These are phyloP conservation scores for Lycophotia porphyrea DNA, from an alignment of 2,888 invertebrate genomes.

Conservation along the genomic window DNA sequence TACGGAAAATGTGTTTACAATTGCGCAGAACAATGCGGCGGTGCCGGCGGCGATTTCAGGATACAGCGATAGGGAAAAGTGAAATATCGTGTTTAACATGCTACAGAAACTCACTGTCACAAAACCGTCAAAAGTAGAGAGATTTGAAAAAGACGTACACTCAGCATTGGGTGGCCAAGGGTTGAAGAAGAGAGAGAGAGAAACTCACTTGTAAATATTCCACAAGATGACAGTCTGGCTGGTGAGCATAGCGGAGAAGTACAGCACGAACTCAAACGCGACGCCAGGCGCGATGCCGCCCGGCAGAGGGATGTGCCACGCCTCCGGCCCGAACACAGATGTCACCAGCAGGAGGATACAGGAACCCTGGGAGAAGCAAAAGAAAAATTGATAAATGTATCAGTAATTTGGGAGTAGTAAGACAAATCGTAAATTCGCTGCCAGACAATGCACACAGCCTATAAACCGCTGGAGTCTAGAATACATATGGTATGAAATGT, in stretches of 20 bases:
- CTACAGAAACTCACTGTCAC: conserved; percentile 80
- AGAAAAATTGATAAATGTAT: too few relatives aligned
- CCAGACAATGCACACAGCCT: background rate
- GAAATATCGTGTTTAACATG: background rate
- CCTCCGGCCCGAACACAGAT: conserved; percentile 93
- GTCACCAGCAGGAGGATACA: conserved; percentile 90
- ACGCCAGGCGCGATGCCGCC: conserved; percentile 94
- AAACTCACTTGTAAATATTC: conserved; percentile 95
- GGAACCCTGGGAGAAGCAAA: conserved; percentile 82
- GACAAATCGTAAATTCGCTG: background rate
- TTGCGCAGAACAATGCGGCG: background rate
- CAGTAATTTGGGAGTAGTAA: background rate
- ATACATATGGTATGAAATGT: background rate
- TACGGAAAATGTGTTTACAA: background rate
- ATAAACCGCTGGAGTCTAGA: background rate
- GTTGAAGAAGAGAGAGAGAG: too few relatives aligned
- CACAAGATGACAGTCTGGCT: conserved; percentile 97
- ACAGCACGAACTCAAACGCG: conserved; percentile 95
- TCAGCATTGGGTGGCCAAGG: too few relatives aligned
- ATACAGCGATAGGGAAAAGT: background rate
- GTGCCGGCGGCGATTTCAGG: background rate
- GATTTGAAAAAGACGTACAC: too few relatives aligned
- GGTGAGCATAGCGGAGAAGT: conserved; percentile 95
- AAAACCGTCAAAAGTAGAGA: too few relatives aligned
- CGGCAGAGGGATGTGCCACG: conserved; percentile 95